Conservation (phyloP, 2,113 vertebrate genomes). For the Neopipo cinnamomea region DNA sequence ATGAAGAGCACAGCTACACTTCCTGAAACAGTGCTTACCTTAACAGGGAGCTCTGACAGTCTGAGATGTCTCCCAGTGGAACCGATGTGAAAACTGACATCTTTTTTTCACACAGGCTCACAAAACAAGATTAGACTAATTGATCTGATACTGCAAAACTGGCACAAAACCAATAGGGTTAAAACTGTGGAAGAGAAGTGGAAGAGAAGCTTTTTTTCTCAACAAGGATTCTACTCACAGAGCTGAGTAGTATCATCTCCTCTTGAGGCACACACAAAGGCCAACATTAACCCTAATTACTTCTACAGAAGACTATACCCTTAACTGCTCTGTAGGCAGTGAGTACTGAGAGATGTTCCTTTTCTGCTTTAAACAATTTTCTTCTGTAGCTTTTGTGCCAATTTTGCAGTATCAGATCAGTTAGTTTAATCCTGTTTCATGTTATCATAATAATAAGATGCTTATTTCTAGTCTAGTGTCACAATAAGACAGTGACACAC, state of each 20-base stretch:
- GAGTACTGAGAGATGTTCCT: neutral
- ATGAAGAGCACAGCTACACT: neutral
- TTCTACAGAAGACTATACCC: neutral
- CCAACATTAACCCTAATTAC: conserved; percentile 5
- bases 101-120: conserved; percentile 14
- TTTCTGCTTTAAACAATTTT: neutral
- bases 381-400: neutral
- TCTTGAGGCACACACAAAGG: neutral
- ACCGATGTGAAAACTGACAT: neutral
- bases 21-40: neutral
- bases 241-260: conserved; percentile 23
- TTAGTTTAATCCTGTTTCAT: neutral
- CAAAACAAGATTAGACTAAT: conserved; percentile 40
- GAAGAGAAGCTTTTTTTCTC: conserved; percentile 47
- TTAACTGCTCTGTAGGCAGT: neutral
- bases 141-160: conserved; percentile 47
- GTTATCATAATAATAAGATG: neutral
- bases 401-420: conserved; percentile 1
- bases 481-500: neutral
- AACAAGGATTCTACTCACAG: neutral
- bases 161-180: neutral
- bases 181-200: neutral
- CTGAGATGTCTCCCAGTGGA: neutral
- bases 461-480: neutral
- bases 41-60: neutral